Base-by-base conservation (phyloP, 2,797 vertebrate genomes). In the Hipposideros larvatus region DNA sequence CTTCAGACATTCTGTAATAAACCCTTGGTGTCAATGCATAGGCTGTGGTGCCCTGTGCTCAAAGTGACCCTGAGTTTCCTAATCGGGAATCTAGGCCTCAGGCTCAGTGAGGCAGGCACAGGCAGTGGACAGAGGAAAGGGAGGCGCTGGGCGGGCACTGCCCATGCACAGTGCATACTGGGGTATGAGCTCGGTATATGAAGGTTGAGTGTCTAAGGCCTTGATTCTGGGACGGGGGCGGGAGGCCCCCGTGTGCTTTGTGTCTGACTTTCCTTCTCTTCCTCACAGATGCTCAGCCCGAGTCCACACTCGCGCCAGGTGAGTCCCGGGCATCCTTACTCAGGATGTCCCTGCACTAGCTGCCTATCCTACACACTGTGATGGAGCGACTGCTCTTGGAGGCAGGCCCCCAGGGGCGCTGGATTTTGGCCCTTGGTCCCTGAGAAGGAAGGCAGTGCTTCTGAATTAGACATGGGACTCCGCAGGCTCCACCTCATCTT, bases 1-100 rank as follows among this genome's bases (percentile, higher is more conserved):
- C 3, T 15, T 37, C 7, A 5, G n/a, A 2, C 26, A 6, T 18
- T 9, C 34, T 10, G 2, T 5, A 7, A 7, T 26, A 0, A 0
- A 37, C 34, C 8, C 2, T 7, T 4, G 13, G 13, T 71, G n/a
- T 5, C 21, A 57, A 22, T 24, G 28, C 21, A 6, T 6, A 9
- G 3, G 1, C 24, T 4, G 5, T 3, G 22, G 4, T 79, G 53
- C 21, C 34, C 21, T 24, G 1, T 55, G 5, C 19, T 11, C 34
- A 31, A 19, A 51, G 16, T 8, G 48, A 24, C 73, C 5, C 31
- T 34, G 11, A 11, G 11, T 55, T 53, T 21, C 3, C 3, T 2
- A 22, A 7, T 55, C 8, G 4, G 22, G 15, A 18, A 21, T 21
- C 2, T 2, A 1, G 7, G 22, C 24, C 22, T 57, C 3, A 2